Conservation (phyloP, 2,888 invertebrate species). For the Lingula anatina region DNA sequence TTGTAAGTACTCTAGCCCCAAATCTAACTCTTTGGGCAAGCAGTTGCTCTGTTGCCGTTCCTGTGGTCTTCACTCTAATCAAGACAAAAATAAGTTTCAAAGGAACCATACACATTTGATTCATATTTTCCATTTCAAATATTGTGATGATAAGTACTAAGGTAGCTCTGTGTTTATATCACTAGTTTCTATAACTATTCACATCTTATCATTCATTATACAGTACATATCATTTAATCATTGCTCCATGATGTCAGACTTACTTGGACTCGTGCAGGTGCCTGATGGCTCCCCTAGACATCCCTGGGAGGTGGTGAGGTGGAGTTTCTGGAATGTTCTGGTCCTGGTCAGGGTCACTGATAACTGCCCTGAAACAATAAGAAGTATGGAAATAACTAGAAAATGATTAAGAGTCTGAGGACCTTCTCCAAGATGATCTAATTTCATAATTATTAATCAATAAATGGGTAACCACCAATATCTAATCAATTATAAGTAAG, state of each 20-base stretch:
- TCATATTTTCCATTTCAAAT: too few species aligned
- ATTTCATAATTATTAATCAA: too few species aligned
- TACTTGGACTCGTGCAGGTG: constrained; percentile 45
- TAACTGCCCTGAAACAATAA: constrained; percentile 28
- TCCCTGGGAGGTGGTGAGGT: constrained; percentile 16
- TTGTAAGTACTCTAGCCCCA: constrained; percentile 46
- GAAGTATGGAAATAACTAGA: too few species aligned
- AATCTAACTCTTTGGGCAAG: constrained; percentile 45
- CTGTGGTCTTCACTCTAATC: constrained; percentile 37
- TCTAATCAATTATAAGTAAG: too few species aligned
- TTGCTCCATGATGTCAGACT: constrained; percentile 7
- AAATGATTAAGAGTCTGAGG: too few species aligned
- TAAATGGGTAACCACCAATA: not conserved
- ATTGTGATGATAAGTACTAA: too few species aligned
- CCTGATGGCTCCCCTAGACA: constrained; percentile 33
- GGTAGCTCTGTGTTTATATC: too few species aligned
- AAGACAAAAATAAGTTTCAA: not conserved
- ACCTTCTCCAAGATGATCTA: too few species aligned
- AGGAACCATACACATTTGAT: too few species aligned
- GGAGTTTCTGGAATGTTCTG: constrained; percentile 11
- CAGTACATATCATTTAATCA: too few species aligned
- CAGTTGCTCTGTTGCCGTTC: constrained; percentile 45
- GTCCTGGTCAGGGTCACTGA: constrained; percentile 47
- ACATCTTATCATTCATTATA: too few species aligned
- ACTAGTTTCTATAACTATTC: too few species aligned